A percentile compares a stretch with the other conserved stretches of the same genome.
Conservation (phyloP, 2,113 vertebrate species). For the Mustelus asterias region DNA sequence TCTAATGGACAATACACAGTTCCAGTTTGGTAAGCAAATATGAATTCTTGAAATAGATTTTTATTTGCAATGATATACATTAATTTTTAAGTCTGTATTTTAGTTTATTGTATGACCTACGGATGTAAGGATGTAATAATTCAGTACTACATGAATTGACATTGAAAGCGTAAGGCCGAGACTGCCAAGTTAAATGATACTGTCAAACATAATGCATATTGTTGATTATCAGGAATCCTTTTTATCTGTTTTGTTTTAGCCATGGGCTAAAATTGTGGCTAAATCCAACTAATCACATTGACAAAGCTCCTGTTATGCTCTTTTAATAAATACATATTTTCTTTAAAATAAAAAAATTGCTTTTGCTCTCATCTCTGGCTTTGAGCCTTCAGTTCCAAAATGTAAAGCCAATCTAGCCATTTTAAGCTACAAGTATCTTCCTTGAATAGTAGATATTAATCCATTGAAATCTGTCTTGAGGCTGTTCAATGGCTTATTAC, state of each 20-base stretch:
- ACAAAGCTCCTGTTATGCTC: neutral
- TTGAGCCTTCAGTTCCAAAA: neutral
- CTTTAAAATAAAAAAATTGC: neutral
- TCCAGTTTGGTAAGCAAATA: constrained; percentile 86
- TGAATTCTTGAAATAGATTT: neutral
- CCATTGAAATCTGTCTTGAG: neutral
- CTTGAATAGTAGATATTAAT: neutral
- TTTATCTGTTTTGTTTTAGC: neutral
- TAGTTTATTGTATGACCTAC: constrained; percentile 31
- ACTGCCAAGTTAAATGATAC: neutral
- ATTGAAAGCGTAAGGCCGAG: neutral
- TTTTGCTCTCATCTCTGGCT: neutral
- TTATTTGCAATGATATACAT: constrained; percentile 7
- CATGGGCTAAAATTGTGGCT: neutral
- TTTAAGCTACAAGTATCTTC: neutral
- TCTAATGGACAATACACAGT: constrained; percentile 93
- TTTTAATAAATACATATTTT: neutral
- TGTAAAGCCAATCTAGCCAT: neutral
- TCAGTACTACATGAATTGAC: constrained; percentile 3
- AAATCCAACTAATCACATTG: neutral
- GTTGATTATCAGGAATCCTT: neutral
- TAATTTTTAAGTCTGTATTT: neutral
- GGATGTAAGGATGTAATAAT: neutral
- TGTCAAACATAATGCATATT: neutral
- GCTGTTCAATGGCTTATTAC: neutral